Percentiles rank a stretch among this genome's conserved stretches.
These are phyloP conservation scores for Chinchilla lanigera DNA, from an alignment of 2,113 vertebrate genomes.

Conservation along the genomic window DNA sequence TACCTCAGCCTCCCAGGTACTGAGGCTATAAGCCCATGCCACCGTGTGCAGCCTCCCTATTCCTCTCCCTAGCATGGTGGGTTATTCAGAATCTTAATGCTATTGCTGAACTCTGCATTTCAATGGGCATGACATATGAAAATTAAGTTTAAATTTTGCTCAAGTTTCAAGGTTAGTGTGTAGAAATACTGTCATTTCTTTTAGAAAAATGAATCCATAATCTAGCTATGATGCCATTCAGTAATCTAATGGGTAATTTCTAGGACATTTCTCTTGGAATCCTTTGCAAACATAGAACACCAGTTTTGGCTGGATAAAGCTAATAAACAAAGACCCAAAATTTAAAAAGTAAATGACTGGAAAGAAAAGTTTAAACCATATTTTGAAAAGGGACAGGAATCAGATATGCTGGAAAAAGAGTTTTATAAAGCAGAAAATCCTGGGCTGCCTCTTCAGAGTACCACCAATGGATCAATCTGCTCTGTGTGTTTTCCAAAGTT, in stretches of 20 bases:
- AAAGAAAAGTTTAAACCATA: slow-evolving; percentile 1
- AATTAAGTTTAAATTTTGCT: slow-evolving; percentile 56
- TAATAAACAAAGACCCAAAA: slow-evolving; percentile 26
- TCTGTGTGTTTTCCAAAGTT: neutral
- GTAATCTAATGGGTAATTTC: neutral
- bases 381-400: neutral
- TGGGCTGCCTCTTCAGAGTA: neutral
- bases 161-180: slow-evolving; percentile 55
- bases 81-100: slow-evolving; percentile 57
- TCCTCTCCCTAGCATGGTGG: slow-evolving; percentile 24
- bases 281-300: slow-evolving; percentile 15
- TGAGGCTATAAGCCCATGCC: neutral
- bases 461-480: neutral
- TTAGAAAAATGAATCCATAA: neutral
- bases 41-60: neutral
- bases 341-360: slow-evolving; percentile 24
- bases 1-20: neutral
- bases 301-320: neutral
- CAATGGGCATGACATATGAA: slow-evolving; percentile 43
- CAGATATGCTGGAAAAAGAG: neutral
- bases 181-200: slow-evolving; percentile 35
- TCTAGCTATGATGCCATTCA: neutral
- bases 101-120: slow-evolving; percentile 35
- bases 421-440: neutral
- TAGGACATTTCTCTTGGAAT: slow-evolving; percentile 27